Conservation (phyloP, 2,113 vertebrate genomes). For the Pseudonaja textilis region DNA sequence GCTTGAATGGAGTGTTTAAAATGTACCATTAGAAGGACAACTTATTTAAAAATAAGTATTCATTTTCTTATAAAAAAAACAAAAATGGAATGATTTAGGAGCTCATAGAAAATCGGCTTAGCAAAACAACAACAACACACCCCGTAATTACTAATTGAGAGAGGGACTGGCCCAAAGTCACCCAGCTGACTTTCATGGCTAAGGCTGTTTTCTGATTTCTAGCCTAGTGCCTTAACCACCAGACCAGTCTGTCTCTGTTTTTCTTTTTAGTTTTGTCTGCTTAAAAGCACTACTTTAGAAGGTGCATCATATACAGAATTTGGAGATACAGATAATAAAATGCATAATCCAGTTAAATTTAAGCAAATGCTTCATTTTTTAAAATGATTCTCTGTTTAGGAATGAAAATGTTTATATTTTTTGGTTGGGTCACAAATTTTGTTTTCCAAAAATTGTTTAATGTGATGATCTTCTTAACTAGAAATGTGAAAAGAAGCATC, state of each 20-base stretch:
- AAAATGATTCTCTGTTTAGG: not conserved
- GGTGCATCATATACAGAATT: not conserved
- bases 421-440: not conserved
- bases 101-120: not conserved
- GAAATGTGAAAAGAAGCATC: slow-evolving; percentile 89
- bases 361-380: not conserved
- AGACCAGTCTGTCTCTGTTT: not conserved
- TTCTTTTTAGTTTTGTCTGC: not conserved
- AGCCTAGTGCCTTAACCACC: not conserved
- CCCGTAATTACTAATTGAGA: not conserved
- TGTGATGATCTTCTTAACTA: slow-evolving; percentile 59
- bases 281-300: not conserved
- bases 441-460: not conserved
- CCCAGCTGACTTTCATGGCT: not conserved
- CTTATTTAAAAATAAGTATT: not conserved
- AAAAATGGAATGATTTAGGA: not conserved
- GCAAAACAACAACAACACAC: no score
- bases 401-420: not conserved
- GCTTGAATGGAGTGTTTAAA: not conserved
- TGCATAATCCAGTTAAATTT: not conserved
- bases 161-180: not conserved
- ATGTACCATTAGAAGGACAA: not conserved
- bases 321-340: not conserved
- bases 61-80: not conserved
- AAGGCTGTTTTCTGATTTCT: not conserved